Evolutionary conservation across 2,797 vertebrate species (phyloP), one percentile per base, ranked within the genome.

Genomic region (Schizopygopsis pylzovi): DNA sequence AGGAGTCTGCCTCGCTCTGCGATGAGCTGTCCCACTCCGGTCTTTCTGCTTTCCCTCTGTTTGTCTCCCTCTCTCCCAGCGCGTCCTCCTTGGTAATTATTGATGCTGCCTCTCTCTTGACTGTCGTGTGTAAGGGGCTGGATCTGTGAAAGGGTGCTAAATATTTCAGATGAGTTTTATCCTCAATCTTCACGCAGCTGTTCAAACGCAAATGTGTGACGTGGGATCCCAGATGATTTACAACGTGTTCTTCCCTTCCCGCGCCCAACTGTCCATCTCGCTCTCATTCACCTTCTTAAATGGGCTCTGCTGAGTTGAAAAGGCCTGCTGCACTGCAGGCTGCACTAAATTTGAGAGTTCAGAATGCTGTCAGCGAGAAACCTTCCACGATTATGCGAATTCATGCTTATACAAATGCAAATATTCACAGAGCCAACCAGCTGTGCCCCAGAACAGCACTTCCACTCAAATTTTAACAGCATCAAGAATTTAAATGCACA

Each of bases 91-190:
- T 71, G 25, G 90, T 87, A 93, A 95, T 93, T 90, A 94, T 94
- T 94, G 88, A 95, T 93, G n/a, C 72, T 84, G 22, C 67, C 87
- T 43, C 84, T 89, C 88, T 93, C 89, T 93, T 91, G 89, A 90
- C 88, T 93, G 92, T 91, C 85, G 86, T 91, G 91, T 56, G 81
- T 87, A 88, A 89, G 79, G 71, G 73, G 71, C 79, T 81, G 91
- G 90, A 93, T 91, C 91, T 91, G 90, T 91, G 89, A 91, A 92
- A 89, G 87, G 83, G 81, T 87, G 85, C 92, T 94, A 92, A 91
- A 94, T 94, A 93, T 94, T 94, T 95, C 79, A 95, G 92, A 87
- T 85, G 71, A 87, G 90, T 91, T 82, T 91, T 92, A 93, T 91
- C 82, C 90, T 90, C 90, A 92, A 92, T 93, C 90, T 93, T 63